A percentile compares a stretch with the other conserved stretches of the same genome.
phyloP scores from a whole-genome alignment of 2,888 invertebrate species.

The Bugulina stolonifera region DNA sequence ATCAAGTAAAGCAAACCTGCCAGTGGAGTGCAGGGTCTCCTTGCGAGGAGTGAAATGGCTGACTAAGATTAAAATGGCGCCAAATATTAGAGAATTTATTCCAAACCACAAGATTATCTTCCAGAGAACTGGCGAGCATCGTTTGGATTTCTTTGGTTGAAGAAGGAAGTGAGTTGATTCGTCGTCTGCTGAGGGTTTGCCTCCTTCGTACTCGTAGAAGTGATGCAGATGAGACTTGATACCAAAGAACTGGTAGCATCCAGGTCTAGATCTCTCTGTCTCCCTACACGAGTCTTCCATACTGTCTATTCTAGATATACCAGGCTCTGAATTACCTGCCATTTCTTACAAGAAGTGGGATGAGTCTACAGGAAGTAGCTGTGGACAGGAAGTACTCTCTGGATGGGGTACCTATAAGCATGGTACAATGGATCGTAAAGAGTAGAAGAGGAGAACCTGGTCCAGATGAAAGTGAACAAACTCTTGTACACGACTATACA shows the following conservation, averaged over 20 bases:
- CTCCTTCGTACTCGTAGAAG: constrained; percentile 52
- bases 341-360: too few species aligned
- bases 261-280: constrained; percentile 41
- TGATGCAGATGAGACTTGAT: constrained; percentile 57
- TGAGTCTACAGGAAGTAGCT: too few species aligned
- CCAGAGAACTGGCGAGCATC: constrained; percentile 46
- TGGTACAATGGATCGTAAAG: too few species aligned
- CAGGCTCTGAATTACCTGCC: too few species aligned
- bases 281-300: not conserved
- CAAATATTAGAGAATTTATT: constrained; percentile 54
- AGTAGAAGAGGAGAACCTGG: too few species aligned
- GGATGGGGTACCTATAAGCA: too few species aligned
- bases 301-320: too few species aligned
- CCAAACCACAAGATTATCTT: constrained; percentile 55
- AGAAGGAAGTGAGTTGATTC: constrained; percentile 28
- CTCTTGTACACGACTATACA: too few species aligned
- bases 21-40: constrained; percentile 44
- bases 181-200: constrained; percentile 29
- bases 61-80: constrained; percentile 55
- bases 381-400: too few species aligned
- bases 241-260: constrained; percentile 56
- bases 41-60: constrained; percentile 55
- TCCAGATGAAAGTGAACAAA: too few species aligned
- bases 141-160: not conserved
- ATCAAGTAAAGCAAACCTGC: constrained; percentile 49